phyloP scores from a whole-genome alignment of 2,113 vertebrate species.

The Nothoprocta pentlandii region DNA sequence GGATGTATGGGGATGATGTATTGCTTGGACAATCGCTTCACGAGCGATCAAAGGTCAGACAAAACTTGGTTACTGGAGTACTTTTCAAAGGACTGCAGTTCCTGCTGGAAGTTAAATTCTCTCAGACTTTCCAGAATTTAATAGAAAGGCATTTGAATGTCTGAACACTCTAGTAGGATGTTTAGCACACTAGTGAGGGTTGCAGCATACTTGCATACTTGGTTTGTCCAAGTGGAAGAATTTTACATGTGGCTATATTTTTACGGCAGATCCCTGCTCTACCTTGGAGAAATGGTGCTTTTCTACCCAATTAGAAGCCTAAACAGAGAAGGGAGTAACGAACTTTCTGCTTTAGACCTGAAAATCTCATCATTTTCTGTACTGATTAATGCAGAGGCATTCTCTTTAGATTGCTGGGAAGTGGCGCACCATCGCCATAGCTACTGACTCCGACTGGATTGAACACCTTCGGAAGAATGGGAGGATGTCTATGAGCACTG shows the following conservation, averaged over 20 bases:
- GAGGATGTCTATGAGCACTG: neutral
- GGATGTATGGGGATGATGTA: neutral
- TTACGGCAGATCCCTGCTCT: neutral
- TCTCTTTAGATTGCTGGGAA: neutral
- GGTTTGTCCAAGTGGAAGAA: neutral
- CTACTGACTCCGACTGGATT: neutral
- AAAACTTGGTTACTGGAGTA: neutral
- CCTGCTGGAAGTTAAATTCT: neutral
- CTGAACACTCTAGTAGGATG: neutral
- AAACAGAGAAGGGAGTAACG: neutral
- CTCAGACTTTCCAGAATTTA: neutral
- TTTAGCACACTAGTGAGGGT: neutral
- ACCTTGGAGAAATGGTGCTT: neutral
- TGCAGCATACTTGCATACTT: neutral
- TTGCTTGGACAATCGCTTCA: neutral
- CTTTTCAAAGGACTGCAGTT: neutral
- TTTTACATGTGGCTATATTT: neutral
- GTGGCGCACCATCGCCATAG: accelerated
- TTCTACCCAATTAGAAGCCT: neutral
- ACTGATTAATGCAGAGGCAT: neutral
- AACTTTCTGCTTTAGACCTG: neutral
- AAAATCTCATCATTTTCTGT: neutral
- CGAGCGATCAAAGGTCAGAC: neutral
- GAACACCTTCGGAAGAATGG: neutral
- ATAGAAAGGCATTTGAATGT: accelerated